Evolutionary conservation across 2,113 vertebrate species (phyloP).

Genomic region (Cyprinodon tularosa): DNA sequence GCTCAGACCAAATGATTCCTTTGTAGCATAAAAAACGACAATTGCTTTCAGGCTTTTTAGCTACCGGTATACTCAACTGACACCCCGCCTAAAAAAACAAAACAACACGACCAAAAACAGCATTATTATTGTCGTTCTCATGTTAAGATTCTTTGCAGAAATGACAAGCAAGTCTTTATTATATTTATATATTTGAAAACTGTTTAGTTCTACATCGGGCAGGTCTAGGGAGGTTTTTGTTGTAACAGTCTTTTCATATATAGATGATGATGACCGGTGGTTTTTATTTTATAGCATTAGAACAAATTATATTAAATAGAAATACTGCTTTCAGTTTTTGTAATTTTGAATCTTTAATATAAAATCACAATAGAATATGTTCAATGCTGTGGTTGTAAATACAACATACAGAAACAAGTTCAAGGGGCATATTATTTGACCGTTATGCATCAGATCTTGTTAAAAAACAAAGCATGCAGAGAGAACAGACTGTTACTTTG

Average conservation of each 20-base stretch:
- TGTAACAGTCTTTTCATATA: background rate
- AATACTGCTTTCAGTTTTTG: background rate
- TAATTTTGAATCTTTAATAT: background rate
- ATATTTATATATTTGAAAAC: background rate
- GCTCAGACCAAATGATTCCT: no score
- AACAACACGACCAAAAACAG: no score
- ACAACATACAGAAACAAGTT: background rate
- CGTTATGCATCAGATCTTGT: background rate
- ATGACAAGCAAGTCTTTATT: background rate
- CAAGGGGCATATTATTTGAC: background rate
- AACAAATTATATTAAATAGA: background rate
- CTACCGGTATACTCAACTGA: no score
- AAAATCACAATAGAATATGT: background rate
- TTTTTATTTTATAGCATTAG: background rate
- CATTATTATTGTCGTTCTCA: background rate
- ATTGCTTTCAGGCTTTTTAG: no score
- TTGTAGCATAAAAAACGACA: no score
- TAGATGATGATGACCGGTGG: background rate
- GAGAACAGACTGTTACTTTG: background rate
- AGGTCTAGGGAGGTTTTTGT: background rate
- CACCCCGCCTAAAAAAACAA: no score
- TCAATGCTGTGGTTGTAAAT: background rate
- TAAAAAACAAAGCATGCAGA: constrained; percentile 13
- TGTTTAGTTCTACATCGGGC: background rate
- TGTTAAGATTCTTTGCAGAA: background rate